A percentile compares a stretch with the other conserved stretches of the same genome.
These are phyloP conservation scores for Aquatica leii DNA, from an alignment of 2,888 invertebrate species.

Conservation along the genomic window DNA sequence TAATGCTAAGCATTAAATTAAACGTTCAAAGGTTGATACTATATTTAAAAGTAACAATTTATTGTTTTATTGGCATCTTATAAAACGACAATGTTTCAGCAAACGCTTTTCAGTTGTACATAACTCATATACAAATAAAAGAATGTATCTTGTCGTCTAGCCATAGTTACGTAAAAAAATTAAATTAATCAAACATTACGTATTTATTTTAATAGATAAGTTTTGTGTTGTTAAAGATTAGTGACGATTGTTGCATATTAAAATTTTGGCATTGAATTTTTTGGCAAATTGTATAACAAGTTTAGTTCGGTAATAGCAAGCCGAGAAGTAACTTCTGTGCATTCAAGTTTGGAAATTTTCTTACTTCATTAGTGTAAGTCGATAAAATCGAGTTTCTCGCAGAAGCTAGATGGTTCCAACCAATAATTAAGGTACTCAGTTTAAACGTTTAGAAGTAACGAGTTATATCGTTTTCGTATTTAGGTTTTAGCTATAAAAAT, in stretches of 20 bases:
- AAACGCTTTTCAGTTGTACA: not conserved
- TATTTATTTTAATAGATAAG: too few species aligned
- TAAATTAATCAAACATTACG: not conserved
- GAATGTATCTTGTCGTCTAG: not conserved
- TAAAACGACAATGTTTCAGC: not conserved
- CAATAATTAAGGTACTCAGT: not conserved
- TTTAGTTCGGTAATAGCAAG: too few species aligned
- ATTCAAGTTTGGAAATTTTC: not conserved
- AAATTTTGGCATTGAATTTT: not conserved
- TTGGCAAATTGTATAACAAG: too few species aligned
- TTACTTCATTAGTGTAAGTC: not conserved
- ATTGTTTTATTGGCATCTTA: conserved; percentile 11
- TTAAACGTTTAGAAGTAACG: not conserved
- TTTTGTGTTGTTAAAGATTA: not conserved
- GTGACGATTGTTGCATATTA: not conserved
- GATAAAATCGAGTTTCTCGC: not conserved
- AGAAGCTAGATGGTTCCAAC: too few species aligned
- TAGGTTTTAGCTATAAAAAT: not conserved
- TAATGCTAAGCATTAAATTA: not conserved
- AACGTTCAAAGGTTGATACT: conserved; percentile 4
- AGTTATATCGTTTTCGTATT: not conserved
- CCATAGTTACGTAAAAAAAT: not conserved
- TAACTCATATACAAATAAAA: not conserved
- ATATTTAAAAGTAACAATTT: conserved; percentile 7
- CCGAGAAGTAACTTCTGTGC: not conserved